Evolutionary conservation across 2,888 invertebrate genomes (phyloP), one percentile per base, ranked within the genome.

Genomic region (Chymomyza amoena): DNA sequence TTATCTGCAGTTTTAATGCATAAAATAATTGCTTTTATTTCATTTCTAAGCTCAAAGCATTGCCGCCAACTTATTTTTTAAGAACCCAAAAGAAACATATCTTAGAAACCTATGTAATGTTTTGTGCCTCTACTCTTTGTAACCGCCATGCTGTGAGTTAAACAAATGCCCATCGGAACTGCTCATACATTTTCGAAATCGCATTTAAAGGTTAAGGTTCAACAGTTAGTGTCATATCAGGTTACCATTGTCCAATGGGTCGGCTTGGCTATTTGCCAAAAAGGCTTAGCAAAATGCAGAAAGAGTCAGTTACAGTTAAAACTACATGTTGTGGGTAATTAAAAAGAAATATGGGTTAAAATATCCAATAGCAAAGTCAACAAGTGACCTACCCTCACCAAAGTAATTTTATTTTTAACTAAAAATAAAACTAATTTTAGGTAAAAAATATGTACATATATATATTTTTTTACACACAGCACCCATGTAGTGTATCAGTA

Each of bases 131-230:
- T 45, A 36, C 39, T 45, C 4, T 45, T 45, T 45, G 4, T 45
- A 45, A 7, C 39, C 13, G 39, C 39, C 39, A 45, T 13, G 39
- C 39, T 45, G 39, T 45, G 39, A 13, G 39, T 45, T 13, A 10
- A 45, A 45, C 13, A 45, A 56, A 84, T 80, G 86, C 77, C 78
- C 84, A 83, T 84, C 73, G 78, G 73, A 88, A 83, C 84, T 86
- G 84, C 81, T 78, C 86, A 88, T 72, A 86, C 84, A 79, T 81
- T 88, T 88, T 87, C 62, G 76, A 86, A 84, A 86, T 86, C 84
- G 88, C 81, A 87, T 84, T 86, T 79, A 79, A 76, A 84, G 84
- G 84, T 88, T 20, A 75, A 88, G 81, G 81, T 80, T 83, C 84
- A 86, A 83, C 81, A 87, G 87, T 81, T 79, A 73, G 74, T 70